Conservation (phyloP, 2,888 invertebrate genomes). For the Hirtodrosophila histrioides region DNA sequence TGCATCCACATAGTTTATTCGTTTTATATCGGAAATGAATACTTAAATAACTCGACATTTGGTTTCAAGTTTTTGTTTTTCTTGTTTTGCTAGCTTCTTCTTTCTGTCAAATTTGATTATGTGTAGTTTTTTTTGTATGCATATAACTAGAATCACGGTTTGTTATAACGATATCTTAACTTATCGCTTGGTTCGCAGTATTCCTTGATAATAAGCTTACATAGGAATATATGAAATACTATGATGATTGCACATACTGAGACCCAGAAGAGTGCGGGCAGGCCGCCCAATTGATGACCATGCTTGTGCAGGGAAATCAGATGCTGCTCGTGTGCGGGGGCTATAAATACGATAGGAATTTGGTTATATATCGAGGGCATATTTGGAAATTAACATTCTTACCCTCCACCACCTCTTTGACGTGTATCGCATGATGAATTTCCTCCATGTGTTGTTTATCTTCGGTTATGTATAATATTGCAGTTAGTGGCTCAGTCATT, state of each 20-base stretch:
- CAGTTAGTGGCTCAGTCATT: constrained; percentile 94
- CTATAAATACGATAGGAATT: constrained; percentile 83
- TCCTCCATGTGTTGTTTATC: constrained; percentile 96
- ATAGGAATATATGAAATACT: constrained; percentile 96
- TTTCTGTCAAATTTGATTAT: constrained; percentile 37
- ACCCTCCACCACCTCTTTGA: constrained; percentile 90
- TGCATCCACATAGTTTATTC: neutral
- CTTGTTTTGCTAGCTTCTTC: constrained; percentile 27
- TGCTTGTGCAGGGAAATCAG: constrained; percentile 95
- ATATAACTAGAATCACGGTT: constrained; percentile 86
- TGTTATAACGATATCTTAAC: constrained; percentile 89
- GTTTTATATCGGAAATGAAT: neutral
- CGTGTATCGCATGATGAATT: constrained; percentile 94
- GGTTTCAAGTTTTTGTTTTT: constrained; percentile 20
- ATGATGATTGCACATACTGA: constrained; percentile 94
- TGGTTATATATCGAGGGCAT: neutral
- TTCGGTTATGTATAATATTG: constrained; percentile 95
- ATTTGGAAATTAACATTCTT: neutral
- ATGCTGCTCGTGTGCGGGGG: constrained; percentile 95
- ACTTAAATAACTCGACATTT: constrained; percentile 16
- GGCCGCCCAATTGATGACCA: constrained; percentile 94
- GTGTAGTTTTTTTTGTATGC: constrained; percentile 33
- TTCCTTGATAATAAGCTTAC: constrained; percentile 95
- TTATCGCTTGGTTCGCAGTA: constrained; percentile 91
- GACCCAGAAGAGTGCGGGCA: constrained; percentile 96